Percentiles rank a stretch among this genome's conserved stretches.
These are phyloP conservation scores for Microchirus variegatus DNA, from an alignment of 2,797 vertebrate genomes.

Conservation along the genomic window DNA sequence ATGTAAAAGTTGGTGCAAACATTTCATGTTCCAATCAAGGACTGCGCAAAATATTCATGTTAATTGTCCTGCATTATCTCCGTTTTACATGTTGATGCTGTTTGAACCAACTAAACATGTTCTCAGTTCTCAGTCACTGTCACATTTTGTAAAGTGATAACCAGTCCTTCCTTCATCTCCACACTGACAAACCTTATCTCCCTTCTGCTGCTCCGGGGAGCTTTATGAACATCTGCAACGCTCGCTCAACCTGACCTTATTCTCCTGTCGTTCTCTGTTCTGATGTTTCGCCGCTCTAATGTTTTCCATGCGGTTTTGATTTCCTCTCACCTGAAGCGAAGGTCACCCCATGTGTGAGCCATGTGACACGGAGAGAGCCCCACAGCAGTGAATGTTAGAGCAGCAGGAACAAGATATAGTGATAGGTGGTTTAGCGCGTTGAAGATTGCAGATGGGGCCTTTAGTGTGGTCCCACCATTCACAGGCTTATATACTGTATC, in stretches of 20 bases:
- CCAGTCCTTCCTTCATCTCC: conserved; percentile 8
- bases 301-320: conserved; percentile 40
- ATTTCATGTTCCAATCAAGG: too few relatives aligned
- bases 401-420: conserved; percentile 53
- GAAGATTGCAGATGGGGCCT: conserved; percentile 53
- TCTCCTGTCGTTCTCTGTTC: conserved; percentile 12
- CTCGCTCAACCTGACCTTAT: conserved; percentile 21
- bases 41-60: too few relatives aligned
- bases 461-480: conserved; percentile 41
- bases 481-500: conserved; percentile 54
- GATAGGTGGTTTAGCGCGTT: conserved; percentile 55
- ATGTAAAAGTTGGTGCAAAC: too few relatives aligned
- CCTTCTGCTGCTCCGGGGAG: background rate
- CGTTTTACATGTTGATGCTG: too few relatives aligned
- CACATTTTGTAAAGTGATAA: conserved; percentile 22
- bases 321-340: conserved; percentile 44
- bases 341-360: conserved; percentile 46
- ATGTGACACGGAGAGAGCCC: too few relatives aligned
- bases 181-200: conserved; percentile 30
- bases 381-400: conserved; percentile 41
- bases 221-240: conserved; percentile 41
- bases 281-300: conserved; percentile 20
- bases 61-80: too few relatives aligned
- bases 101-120: background rate
- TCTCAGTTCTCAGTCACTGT: conserved; percentile 1